Evolutionary conservation across 2,113 vertebrate species (phyloP), one percentile per base, ranked within the genome.

Genomic region (Mesocricetus auratus): DNA sequence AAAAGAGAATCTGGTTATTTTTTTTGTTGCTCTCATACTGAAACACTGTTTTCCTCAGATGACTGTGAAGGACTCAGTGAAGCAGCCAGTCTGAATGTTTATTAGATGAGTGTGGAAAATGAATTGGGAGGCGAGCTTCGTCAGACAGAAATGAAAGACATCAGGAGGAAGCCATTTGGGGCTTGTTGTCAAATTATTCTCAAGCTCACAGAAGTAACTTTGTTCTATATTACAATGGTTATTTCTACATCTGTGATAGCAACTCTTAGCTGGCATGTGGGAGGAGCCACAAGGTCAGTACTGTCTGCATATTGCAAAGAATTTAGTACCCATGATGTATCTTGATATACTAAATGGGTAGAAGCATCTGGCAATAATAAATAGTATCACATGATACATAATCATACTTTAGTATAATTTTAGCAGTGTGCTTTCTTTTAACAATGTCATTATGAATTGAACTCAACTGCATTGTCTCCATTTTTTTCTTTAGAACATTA

Each of bases 401-500:
- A 94, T 86, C 36, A 91, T 71, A 93, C 17, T 90, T 90, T 62
- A 93, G 94, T 88, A 53, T 71, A 50, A 91, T 94, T 94, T 94
- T 92, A 94, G 36, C 73, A 82, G 91, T 82, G 29, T 95, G 64
- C 64, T 90, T 95, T 95, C 36, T 29, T 94, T 94, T 77, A 56
- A 31, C 87, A 90, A 12, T n/a, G 7, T 95, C 31, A 58, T 81
- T 94, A 42, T 86, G 69, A 94, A 66, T 42, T 97, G 77, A 97
- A 96, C 60, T 86, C n/a, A 50, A 87, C n/a, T 92, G 42, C 56
- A 91, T 50, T 74, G 0, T 1, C 17, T 58, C 86, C 94, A 71
- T 74, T 94, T 93, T 47, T 93, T 95, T 36, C 90, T 79, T 66
- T 45, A 93, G 96, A 56, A 86, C 16, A 83, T 93, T 97, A 95